phyloP scores from a whole-genome alignment of 2,888 invertebrate genomes.

The Machimus atricapillus region DNA sequence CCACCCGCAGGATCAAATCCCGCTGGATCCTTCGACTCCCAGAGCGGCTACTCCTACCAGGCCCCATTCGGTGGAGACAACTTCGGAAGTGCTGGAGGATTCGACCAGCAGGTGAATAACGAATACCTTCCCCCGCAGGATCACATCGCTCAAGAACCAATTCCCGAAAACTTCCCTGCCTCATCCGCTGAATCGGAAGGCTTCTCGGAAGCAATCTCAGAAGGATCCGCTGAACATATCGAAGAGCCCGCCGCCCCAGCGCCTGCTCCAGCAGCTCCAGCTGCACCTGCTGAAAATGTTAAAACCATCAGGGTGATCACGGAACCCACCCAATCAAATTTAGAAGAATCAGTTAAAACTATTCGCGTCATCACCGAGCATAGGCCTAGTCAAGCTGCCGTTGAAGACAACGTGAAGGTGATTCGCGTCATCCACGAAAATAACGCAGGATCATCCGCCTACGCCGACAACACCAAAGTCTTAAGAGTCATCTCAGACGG shows the following conservation, averaged over 20 bases:
- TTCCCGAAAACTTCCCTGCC: not conserved
- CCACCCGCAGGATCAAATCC: not conserved
- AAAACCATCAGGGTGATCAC: conserved; percentile 7
- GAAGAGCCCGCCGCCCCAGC: not conserved
- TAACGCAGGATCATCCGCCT: not conserved
- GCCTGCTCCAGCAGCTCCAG: not conserved
- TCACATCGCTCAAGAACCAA: not conserved
- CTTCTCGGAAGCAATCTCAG: not conserved
- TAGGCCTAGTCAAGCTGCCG: not conserved
- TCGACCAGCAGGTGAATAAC: not conserved
- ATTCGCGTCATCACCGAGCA: conserved; percentile 13
- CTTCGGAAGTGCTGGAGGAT: not conserved
- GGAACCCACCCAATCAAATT: not conserved
- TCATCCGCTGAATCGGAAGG: not conserved
- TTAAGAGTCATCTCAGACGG: conserved; percentile 3
- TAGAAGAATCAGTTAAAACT: not conserved
- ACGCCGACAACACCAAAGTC: not conserved
- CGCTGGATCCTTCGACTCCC: conserved; percentile 7
- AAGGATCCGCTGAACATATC: not conserved
- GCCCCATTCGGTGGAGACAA: not conserved
- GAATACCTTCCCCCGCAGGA: not conserved
- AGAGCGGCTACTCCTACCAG: conserved; percentile 9
- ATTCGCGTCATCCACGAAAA: conserved; percentile 24
- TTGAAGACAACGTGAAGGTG: not conserved
- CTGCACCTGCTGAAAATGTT: not conserved